These are phyloP conservation scores for Aleiodes leptofemur DNA, from an alignment of 2,888 invertebrate species.

Conservation along the genomic window DNA sequence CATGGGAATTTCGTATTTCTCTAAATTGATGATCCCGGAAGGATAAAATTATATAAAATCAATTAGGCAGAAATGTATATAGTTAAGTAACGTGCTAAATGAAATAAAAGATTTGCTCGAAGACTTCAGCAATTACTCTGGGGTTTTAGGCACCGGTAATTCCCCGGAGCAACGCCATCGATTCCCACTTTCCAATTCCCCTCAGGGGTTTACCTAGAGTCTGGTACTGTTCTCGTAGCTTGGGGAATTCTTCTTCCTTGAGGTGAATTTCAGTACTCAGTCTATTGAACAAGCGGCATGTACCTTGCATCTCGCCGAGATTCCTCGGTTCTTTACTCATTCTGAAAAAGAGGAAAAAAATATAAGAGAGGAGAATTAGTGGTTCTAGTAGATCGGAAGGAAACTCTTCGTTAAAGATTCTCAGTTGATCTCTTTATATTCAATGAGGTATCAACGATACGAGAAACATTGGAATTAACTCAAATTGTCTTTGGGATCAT, in stretches of 20 bases:
- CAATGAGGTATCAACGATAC: too few species aligned
- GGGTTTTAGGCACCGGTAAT: slow-evolving; percentile 39
- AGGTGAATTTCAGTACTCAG: slow-evolving; percentile 80
- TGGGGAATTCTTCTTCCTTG: slow-evolving; percentile 84
- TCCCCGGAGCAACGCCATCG: slow-evolving; percentile 36
- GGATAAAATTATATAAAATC: too few species aligned
- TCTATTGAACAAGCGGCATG: slow-evolving; percentile 82
- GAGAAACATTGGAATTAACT: too few species aligned
- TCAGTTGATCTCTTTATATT: too few species aligned
- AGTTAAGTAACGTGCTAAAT: too few species aligned
- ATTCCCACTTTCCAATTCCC: slow-evolving; percentile 4
- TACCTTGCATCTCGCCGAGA: slow-evolving; percentile 83
- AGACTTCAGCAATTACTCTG: slow-evolving; percentile 28
- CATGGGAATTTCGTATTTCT: slow-evolving; percentile 85
- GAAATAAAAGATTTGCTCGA: too few species aligned
- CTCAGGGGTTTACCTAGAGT: slow-evolving; percentile 77
- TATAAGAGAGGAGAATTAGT: too few species aligned
- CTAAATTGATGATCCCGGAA: slow-evolving; percentile 54
- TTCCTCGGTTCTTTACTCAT: slow-evolving; percentile 83
- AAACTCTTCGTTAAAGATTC: too few species aligned
- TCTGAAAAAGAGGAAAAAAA: slow-evolving; percentile 67
- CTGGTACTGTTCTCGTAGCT: slow-evolving; percentile 85
- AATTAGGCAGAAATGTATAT: too few species aligned
- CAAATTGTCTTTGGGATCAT: too few species aligned
- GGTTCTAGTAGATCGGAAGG: too few species aligned